Conservation (phyloP, 2,888 invertebrate species). For the Dasysyrphus tricinctus region DNA sequence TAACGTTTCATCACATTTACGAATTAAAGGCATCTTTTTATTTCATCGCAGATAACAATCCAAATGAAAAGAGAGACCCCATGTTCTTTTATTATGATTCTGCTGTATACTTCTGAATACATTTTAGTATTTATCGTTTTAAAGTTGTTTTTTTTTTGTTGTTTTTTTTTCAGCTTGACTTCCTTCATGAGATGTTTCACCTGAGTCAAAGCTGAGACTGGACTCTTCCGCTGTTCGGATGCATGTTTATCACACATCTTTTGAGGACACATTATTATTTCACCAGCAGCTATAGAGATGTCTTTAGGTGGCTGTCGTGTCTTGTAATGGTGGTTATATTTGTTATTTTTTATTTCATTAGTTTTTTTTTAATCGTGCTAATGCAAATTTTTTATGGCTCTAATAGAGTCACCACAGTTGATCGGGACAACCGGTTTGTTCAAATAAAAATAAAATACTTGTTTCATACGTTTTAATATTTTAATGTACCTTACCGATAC, state of each 20-base stretch:
- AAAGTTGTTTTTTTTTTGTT: constrained; percentile 44
- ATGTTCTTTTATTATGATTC: constrained; percentile 71
- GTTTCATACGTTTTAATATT: background rate
- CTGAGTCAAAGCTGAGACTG: constrained; percentile 45
- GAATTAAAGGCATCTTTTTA: constrained; percentile 73
- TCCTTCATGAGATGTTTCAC: constrained; percentile 55
- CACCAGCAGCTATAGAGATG: constrained; percentile 69
- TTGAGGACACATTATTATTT: constrained; percentile 64
- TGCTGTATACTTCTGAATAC: constrained; percentile 68
- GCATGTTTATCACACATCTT: constrained; percentile 72
- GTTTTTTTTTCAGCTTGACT: constrained; percentile 49
- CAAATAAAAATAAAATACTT: constrained; percentile 4
- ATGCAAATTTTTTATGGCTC: constrained; percentile 28
- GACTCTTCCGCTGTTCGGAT: constrained; percentile 69
- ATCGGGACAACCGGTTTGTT: background rate
- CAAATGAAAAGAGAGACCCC: constrained; percentile 68
- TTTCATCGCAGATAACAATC: constrained; percentile 74
- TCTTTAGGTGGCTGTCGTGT: constrained; percentile 56
- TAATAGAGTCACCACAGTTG: constrained; percentile 33
- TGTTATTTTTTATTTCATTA: constrained; percentile 39
- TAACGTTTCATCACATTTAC: constrained; percentile 76
- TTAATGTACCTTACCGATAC: too few relatives aligned
- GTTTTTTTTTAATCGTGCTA: constrained; percentile 12
- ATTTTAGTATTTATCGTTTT: constrained; percentile 72
- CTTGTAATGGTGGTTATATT: constrained; percentile 61